Evolutionary conservation across 1,140 invertebrate genomes (phyloP).

Genomic region (Euschistus heros): DNA sequence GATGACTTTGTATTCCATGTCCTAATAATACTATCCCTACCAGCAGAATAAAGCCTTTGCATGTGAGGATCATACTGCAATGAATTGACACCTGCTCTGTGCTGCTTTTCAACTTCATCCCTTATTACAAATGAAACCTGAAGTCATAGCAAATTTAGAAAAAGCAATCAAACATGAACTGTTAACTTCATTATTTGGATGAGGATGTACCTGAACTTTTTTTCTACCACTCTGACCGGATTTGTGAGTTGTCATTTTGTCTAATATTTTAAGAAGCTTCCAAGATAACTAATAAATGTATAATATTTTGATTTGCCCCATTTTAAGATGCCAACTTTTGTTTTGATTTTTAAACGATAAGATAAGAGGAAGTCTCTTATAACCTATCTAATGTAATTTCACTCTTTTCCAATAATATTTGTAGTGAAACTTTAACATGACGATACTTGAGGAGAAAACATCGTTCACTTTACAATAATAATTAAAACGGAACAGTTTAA

Average conservation of each 20-base stretch:
- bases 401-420: not conserved
- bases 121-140: conserved; percentile 97
- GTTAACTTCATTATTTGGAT: conserved; percentile 1
- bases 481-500: not conserved
- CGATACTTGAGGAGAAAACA: not conserved
- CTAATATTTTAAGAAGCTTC: not conserved
- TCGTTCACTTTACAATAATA: not conserved
- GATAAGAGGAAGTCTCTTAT: not conserved
- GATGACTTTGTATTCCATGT: conserved; percentile 73
- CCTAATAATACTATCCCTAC: conserved; percentile 94
- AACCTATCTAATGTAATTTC: not conserved
- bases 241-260: conserved; percentile 29
- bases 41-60: conserved; percentile 88
- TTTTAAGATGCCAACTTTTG: not conserved
- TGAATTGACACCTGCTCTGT: conserved; percentile 92
- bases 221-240: conserved; percentile 29
- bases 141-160: not conserved
- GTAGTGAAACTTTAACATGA: not conserved
- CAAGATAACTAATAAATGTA: not conserved
- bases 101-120: conserved; percentile 86
- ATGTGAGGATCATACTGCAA: conserved; percentile 83
- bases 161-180: conserved; percentile 1
- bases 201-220: conserved; percentile 29
- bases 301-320: conserved; percentile 1
- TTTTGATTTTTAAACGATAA: not conserved